Percentiles rank a stretch among this genome's conserved stretches.
Conservation (phyloP, 2,113 vertebrate species). For the Leuciscus idus region DNA sequence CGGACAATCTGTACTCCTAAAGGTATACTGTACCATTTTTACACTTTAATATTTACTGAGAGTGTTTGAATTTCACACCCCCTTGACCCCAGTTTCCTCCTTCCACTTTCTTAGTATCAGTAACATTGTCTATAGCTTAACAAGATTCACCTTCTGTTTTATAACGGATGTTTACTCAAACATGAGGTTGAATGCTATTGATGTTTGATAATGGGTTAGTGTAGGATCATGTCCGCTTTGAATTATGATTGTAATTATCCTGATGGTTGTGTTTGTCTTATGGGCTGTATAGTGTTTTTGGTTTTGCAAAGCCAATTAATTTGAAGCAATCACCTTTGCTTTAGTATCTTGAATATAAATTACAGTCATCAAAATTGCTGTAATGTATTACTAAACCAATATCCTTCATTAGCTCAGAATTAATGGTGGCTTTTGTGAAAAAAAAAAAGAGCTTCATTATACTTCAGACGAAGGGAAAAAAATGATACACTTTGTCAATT, state of each 20-base stretch:
- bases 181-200: background rate
- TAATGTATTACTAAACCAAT: constrained; percentile 11
- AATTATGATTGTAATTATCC: constrained; percentile 34
- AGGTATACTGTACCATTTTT: too few species aligned
- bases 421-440: background rate
- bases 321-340: constrained; percentile 14
- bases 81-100: background rate
- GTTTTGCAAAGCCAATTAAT: background rate
- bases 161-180: constrained; percentile 9
- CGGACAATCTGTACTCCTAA: too few species aligned
- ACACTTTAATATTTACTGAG: background rate
- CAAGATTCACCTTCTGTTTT: background rate
- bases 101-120: background rate
- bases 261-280: constrained; percentile 17
- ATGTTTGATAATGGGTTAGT: constrained; percentile 30
- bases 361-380: constrained; percentile 10
- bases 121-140: background rate
- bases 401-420: background rate
- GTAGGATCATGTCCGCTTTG: constrained; percentile 10
- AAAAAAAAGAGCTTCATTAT: background rate
- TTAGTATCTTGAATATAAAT: background rate
- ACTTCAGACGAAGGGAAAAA: background rate
- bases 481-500: background rate
- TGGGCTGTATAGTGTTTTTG: constrained; percentile 4
- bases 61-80: background rate